These are phyloP conservation scores for Riparia riparia DNA, from an alignment of 2,113 vertebrate species.

Conservation along the genomic window DNA sequence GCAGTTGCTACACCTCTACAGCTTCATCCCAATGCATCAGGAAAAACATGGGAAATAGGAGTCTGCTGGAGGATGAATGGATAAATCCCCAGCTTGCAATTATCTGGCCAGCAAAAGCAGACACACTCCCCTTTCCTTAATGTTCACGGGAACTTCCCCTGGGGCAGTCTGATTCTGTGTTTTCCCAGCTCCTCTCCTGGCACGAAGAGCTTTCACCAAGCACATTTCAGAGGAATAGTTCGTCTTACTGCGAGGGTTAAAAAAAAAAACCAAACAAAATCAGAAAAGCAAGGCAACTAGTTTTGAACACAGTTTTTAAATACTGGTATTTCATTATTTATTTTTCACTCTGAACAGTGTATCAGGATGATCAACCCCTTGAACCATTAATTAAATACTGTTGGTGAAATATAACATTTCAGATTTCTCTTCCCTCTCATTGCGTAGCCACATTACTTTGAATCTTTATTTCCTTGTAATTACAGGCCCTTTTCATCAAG, in stretches of 20 bases:
- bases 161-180: not conserved
- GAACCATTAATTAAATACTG: not conserved
- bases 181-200: not conserved
- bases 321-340: not conserved
- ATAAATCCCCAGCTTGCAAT: not conserved
- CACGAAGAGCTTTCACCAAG: not conserved
- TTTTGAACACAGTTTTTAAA: slow-evolving; percentile 9
- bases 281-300: not conserved
- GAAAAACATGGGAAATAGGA: not conserved
- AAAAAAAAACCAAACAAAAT: not conserved
- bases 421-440: not conserved
- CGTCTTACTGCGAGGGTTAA: not conserved
- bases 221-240: not conserved
- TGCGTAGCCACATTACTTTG: not conserved
- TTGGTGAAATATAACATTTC: not conserved
- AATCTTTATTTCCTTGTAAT: not conserved
- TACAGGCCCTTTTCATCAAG: not conserved
- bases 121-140: fast-evolving
- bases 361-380: not conserved
- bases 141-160: not conserved
- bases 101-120: not conserved
- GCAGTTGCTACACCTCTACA: not conserved
- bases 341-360: not conserved
- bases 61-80: not conserved
- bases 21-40: not conserved